Evolutionary conservation across 2,113 vertebrate genomes (phyloP).

Genomic region (Thymallus thymallus): DNA sequence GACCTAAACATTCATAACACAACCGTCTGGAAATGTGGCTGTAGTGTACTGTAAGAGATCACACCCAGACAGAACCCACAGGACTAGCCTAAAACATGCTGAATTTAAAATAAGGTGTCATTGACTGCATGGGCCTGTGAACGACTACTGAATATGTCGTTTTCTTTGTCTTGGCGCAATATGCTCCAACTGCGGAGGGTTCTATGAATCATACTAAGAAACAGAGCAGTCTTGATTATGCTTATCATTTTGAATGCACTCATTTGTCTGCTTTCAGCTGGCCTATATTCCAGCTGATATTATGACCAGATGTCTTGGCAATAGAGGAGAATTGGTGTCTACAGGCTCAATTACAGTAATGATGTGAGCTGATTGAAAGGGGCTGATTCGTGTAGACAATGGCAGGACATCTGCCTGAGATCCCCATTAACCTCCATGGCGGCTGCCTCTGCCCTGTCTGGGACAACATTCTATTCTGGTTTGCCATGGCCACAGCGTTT

Average conservation of each 20-base stretch:
- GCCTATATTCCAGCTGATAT: slow-evolving; percentile 64
- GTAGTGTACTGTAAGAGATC: slow-evolving; percentile 49
- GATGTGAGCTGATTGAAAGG: slow-evolving; percentile 67
- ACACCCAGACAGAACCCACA: slow-evolving; percentile 33
- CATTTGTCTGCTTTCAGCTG: slow-evolving; percentile 61
- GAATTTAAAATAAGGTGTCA: slow-evolving; percentile 38
- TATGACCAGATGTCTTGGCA: slow-evolving; percentile 73
- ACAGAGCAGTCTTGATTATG: slow-evolving; percentile 52
- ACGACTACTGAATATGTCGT: slow-evolving; percentile 41
- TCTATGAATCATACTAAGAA: slow-evolving; percentile 42
- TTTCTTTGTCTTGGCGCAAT: slow-evolving; percentile 26
- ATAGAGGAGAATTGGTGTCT: slow-evolving; percentile 55
- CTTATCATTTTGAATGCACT: slow-evolving; percentile 62
- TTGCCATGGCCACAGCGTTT: slow-evolving; percentile 48
- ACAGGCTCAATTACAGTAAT: slow-evolving; percentile 69
- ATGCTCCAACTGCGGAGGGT: slow-evolving; percentile 28
- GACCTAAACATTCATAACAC: slow-evolving; percentile 62
- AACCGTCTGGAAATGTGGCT: slow-evolving; percentile 67
- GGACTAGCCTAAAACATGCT: slow-evolving; percentile 23
- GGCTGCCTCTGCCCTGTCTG: slow-evolving; percentile 48
- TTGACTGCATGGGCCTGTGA: slow-evolving; percentile 48
- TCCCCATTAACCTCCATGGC: slow-evolving; percentile 63
- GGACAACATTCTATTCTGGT: slow-evolving; percentile 59
- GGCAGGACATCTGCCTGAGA: slow-evolving; percentile 70
- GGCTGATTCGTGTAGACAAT: slow-evolving; percentile 65